Evolutionary conservation across 2,797 vertebrate genomes (phyloP).

Genomic region (Chanos chanos): DNA sequence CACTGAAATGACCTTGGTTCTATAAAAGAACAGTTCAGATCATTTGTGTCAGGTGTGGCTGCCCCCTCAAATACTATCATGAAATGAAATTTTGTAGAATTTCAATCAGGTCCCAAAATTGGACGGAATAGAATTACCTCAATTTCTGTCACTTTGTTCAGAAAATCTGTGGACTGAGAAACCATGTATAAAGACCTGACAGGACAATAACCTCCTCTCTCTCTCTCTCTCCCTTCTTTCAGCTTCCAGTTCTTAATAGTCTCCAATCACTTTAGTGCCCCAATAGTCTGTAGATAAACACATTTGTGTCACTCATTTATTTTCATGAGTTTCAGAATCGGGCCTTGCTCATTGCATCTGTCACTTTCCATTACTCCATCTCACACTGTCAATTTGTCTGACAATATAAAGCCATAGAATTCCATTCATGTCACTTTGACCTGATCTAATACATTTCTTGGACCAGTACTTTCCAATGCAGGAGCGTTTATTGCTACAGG

Average conservation of each 20-base stretch:
- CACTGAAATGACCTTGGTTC: not conserved
- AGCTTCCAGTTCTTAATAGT: constrained; percentile 47
- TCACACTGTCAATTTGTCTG: constrained; percentile 35
- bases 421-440: constrained; percentile 40
- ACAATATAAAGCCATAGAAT: constrained; percentile 18
- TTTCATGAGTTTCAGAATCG: constrained; percentile 61
- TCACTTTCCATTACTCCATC: constrained; percentile 47
- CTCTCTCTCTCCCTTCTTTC: constrained; percentile 35
- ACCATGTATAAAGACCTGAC: constrained; percentile 21
- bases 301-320: constrained; percentile 64
- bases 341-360: constrained; percentile 49
- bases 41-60: constrained; percentile 10
- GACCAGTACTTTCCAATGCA: constrained; percentile 20
- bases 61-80: not conserved
- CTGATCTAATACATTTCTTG: constrained; percentile 37
- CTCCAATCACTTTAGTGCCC: constrained; percentile 59
- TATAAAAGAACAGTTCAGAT: constrained; percentile 6
- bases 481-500: constrained; percentile 32
- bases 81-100: constrained; percentile 29
- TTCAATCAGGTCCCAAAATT: constrained; percentile 39
- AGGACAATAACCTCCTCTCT: constrained; percentile 19
- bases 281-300: constrained; percentile 55
- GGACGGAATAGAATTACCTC: constrained; percentile 36
- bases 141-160: constrained; percentile 34
- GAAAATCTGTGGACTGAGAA: constrained; percentile 13